Base-by-base conservation (phyloP, 2,113 vertebrate genomes). In the Sander lucioperca region DNA sequence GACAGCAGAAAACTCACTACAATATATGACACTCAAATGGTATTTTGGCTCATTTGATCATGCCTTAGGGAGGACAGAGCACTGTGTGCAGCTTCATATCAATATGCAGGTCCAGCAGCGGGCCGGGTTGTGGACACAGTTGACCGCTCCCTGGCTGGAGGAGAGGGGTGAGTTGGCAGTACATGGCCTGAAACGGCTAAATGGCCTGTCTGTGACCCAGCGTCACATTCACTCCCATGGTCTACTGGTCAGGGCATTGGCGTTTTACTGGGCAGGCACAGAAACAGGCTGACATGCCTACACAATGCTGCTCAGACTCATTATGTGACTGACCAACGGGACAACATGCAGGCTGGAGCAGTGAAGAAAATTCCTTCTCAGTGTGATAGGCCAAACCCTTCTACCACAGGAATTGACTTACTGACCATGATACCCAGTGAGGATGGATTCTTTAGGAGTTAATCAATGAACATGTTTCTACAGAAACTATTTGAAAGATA, bases 161-260 rank as follows among this genome's bases (percentile, higher is more conserved):
- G 58, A 50, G 74, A 74, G 62, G 58, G 54, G 59, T 58, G 81
- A 53, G 66, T 78, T 68, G 25, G 80, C 72, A 65, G 64, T 85
- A 51, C 56, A 67, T 71, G 61, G 72, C 74, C 74, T 83, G 33
- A 68, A 77, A 80, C 16, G 54, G 64, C 82, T 80, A 83, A 71
- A 68, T 76, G 85, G 77, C 84, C 89, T 68, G 72, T 84, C 82
- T 79, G 61, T 81, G 79, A 87, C 89, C 87, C 43, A 43, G 0
- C 47, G 57, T 61, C 74, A 62, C 76, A 81, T 77, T 82, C 65
- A 19, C 50, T 79, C 59, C 85, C 67, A 58, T 82, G 84, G 85
- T 82, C 82, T 51, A 47, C 72, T 86, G 76, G 56, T 74, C 82
- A 82, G 74, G 71, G 43, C 77, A 43, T 16, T 65, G 50, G 74